These are phyloP conservation scores for Drosophila arawakana DNA, from an alignment of 1,140 invertebrate genomes.

Conservation along the genomic window DNA sequence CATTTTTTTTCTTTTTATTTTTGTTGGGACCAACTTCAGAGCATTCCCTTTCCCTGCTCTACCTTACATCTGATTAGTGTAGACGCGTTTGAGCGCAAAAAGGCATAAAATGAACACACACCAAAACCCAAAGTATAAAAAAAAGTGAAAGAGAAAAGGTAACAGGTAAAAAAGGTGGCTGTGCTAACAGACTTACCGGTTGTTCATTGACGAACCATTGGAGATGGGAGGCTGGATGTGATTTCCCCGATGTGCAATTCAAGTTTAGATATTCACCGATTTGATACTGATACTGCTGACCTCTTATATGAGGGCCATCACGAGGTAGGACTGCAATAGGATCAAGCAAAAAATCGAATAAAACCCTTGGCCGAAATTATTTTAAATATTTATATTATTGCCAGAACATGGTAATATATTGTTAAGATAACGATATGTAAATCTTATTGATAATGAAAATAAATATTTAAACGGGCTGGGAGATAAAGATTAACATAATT, in stretches of 20 bases:
- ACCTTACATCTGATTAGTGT: conserved; percentile 54
- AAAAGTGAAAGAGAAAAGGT: conserved; percentile 36
- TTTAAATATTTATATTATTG: conserved; percentile 19
- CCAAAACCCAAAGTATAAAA: conserved; percentile 15
- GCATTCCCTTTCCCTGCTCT: not conserved
- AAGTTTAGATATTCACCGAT: conserved; percentile 92
- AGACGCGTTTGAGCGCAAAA: conserved; percentile 36
- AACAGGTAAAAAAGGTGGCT: conserved; percentile 12
- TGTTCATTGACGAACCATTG: conserved; percentile 93
- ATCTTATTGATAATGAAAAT: not conserved
- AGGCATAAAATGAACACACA: conserved; percentile 17
- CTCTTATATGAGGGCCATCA: conserved; percentile 91
- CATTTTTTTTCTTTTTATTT: conserved; percentile 42
- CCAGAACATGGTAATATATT: not conserved
- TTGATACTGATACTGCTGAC: conserved; percentile 91
- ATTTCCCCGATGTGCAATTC: conserved; percentile 93
- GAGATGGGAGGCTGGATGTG: conserved; percentile 90
- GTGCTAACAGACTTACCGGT: conserved; percentile 86
- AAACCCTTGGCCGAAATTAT: not conserved
- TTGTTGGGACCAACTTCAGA: conserved; percentile 21
- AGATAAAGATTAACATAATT: not conserved
- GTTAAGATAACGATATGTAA: no score
- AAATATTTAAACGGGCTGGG: no score
- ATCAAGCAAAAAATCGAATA: conserved; percentile 7
- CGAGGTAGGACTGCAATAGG: conserved; percentile 89